Evolutionary conservation across 1,140 invertebrate genomes (phyloP), one percentile per base, ranked within the genome.

Genomic region (Hetaerina americana): DNA sequence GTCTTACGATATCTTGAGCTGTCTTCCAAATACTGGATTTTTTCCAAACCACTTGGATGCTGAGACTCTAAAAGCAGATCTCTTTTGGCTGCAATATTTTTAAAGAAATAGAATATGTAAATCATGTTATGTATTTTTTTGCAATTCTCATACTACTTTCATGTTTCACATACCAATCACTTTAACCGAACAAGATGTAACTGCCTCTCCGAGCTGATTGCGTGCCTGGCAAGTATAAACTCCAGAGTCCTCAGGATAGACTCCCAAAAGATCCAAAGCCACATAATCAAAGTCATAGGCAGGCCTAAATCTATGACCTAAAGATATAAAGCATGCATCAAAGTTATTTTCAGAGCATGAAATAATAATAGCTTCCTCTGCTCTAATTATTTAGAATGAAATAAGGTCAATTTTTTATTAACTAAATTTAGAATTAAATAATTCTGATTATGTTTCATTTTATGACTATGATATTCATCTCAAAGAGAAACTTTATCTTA

Each of bases 241-340:
- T 22, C 97, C 97, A 26, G 94, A 96, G 81, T 99, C 97, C 78
- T 95, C 93, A 31, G 96, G 94, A 79, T 98, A 98, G 5, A 97
- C 95, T 76, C 94, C 95, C 1, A 98, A 82, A 28, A 99, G 88
- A 80, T 99, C 97, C 27, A 99, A 82, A 31, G 95, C 94, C 6
- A 98, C 96, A 79, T 97, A 97, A 79, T 98, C 97, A 81, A 99
- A 98, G 82, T 99, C 97, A 81, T 97, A 94, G 2, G 94, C 92
- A 67, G 96, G 95, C 81, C 94, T 87, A 84, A 98, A 99, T 73
- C 97, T 87, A 79, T 97, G 95, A 18, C 96, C 95, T 82, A 77
- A 70, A 15, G 31, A 40, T 5, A 40, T 40, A 40, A 8, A 40
- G 15, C 5, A 40, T 40, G 31, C 5, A 40, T 8, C 15, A 40